Evolutionary conservation across 2,888 invertebrate species (phyloP), one percentile per base, ranked within the genome.

Genomic region (Sycophila texana): DNA sequence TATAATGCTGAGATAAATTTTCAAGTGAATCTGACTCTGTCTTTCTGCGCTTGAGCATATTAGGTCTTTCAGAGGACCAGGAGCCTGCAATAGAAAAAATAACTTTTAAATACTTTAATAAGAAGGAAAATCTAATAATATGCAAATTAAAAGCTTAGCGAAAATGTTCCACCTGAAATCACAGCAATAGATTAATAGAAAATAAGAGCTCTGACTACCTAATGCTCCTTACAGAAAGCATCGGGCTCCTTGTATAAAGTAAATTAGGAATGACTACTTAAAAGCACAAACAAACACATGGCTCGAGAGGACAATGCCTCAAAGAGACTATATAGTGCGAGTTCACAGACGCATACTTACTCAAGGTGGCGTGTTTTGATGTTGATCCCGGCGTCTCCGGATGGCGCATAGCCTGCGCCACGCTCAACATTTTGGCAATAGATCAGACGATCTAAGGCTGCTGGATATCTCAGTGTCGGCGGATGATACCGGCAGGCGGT

Each of bases 381-480:
- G 82, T 67, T n/a, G 83, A 81, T 63, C 80, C 81, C 65, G 81
- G 77, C 51, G 80, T 78, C 73, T 82, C 82, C 16, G 82, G 75
- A 73, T 82, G 83, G 30, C 70, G 77, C 26, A 78, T 61, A 20
- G 81, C 65, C 26, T 82, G 81, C n/a, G 82, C 82, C 26, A 83
- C 76, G 53, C 81, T 74, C 65, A 83, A 65, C 83, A 83, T 83
- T 47, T 77, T 75, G 77, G 63, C 12, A 18, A 14, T 22, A 22
- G n/a, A 47, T 20, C 63, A 65, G 13, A 20, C n/a, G 57, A 22
- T n/a, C 14, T 30, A 13, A 16, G 22, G 51, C 51, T 55, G 13
- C 18, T 57, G 58, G 58, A 14, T 47, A n/a, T 49, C 22, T 57
- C n/a, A 30, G 13, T 39, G 55, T 20, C 39, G 68, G 10, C 26